Evolutionary conservation across 2,888 invertebrate genomes (phyloP).

Genomic region (Drosophila melanosoma): DNA sequence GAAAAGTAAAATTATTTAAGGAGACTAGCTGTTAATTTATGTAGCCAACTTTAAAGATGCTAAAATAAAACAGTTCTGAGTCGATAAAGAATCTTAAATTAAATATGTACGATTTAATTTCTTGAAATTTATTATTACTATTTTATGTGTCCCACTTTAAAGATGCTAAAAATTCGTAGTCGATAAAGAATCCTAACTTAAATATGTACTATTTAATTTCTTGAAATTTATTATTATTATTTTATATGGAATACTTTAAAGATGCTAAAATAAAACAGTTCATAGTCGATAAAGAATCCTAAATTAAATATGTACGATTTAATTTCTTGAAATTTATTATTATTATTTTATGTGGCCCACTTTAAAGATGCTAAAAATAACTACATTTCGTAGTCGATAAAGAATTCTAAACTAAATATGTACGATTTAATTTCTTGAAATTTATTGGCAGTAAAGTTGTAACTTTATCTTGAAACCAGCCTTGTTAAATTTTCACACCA

Average conservation of each 20-base stretch:
- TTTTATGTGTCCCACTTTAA: not conserved
- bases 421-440: constrained; percentile 9
- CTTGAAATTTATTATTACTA: not conserved
- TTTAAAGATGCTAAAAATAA: not conserved
- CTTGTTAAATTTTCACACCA: constrained; percentile 11
- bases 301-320: constrained; percentile 9
- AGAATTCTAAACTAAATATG: not conserved
- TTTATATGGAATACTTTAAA: no score
- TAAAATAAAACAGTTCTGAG: not conserved
- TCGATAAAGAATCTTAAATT: not conserved
- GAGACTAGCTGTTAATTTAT: not conserved
- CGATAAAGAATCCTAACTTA: not conserved
- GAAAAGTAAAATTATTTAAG: not conserved
- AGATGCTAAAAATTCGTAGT: not conserved
- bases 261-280: not conserved
- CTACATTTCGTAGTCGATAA: not conserved
- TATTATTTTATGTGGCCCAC: not conserved
- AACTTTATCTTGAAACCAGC: constrained; percentile 21
- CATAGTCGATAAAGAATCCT: not conserved
- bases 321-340: constrained; percentile 2
- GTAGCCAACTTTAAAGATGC: not conserved
- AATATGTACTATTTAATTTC: constrained; percentile 16
- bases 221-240: not conserved
- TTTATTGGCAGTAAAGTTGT: constrained; percentile 4
- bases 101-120: constrained; percentile 14